Percentiles rank a stretch among this genome's conserved stretches.
Evolutionary conservation across 1,140 invertebrate species (phyloP).

Genomic region (Teleogryllus occipitalis): DNA sequence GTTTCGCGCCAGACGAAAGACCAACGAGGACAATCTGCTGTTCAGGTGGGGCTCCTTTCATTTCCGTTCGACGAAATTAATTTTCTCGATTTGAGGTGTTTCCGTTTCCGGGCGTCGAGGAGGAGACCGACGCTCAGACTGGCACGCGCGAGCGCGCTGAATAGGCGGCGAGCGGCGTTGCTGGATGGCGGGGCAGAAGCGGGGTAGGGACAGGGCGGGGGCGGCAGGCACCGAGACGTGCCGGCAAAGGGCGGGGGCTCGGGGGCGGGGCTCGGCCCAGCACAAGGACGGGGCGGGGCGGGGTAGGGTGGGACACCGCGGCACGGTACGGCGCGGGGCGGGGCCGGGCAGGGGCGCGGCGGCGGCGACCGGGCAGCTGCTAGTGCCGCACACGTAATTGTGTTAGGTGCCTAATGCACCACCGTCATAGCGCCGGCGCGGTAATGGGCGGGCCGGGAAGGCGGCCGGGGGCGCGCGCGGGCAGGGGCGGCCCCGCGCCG

Average conservation of each 20-base stretch:
- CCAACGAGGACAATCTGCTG: background rate
- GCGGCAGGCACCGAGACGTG: background rate
- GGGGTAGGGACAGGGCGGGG: too few species aligned
- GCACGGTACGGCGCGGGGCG: too few species aligned
- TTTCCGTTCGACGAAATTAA: background rate
- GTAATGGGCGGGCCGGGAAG: background rate
- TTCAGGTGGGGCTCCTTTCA: background rate
- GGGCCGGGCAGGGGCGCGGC: too few species aligned
- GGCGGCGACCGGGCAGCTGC: background rate
- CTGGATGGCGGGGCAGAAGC: too few species aligned
- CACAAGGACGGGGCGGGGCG: background rate
- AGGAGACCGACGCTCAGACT: background rate
- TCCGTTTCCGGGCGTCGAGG: background rate
- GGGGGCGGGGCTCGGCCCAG: too few species aligned
- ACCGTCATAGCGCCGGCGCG: background rate
- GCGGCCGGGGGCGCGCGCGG: too few species aligned
- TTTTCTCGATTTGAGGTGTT: background rate
- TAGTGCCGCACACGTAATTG: background rate
- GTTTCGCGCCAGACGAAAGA: background rate
- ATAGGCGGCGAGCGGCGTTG: too few species aligned
- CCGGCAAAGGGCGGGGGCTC: too few species aligned
- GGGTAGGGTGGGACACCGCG: too few species aligned
- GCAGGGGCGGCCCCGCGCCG: background rate
- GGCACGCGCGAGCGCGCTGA: background rate
- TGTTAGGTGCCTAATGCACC: background rate